A percentile compares a stretch with the other conserved stretches of the same genome.
Evolutionary conservation across 2,888 invertebrate species (phyloP).

Genomic region (Onthophagus sagittarius): DNA sequence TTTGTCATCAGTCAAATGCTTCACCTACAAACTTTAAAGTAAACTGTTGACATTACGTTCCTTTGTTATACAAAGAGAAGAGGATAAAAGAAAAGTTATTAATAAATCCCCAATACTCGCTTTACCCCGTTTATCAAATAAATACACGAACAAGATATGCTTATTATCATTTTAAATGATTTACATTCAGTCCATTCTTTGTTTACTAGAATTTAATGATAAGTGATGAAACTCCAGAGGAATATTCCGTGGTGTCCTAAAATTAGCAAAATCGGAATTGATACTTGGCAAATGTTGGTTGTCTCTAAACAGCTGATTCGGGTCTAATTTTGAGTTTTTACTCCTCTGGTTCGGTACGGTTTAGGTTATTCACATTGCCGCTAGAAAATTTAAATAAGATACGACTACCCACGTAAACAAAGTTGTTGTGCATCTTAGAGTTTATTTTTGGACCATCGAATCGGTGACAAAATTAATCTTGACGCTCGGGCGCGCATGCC

Average conservation of each 20-base stretch:
- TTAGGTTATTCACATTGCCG: constrained; percentile 19
- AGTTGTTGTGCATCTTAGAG: constrained; percentile 12
- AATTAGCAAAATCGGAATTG: neutral
- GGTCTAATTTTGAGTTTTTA: constrained; percentile 18
- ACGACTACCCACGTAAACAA: constrained; percentile 15
- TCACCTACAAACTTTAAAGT: neutral
- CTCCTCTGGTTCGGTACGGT: constrained; percentile 12
- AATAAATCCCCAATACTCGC: neutral
- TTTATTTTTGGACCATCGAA: constrained; percentile 11
- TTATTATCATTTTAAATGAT: neutral
- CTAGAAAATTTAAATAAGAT: constrained; percentile 9
- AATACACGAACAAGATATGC: neutral
- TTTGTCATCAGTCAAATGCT: neutral
- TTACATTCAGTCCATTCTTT: neutral
- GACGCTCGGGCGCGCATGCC: neutral
- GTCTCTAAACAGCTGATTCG: constrained; percentile 23
- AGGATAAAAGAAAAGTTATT: neutral
- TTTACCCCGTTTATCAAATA: neutral
- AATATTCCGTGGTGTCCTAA: neutral
- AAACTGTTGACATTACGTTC: neutral
- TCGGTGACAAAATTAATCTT: neutral
- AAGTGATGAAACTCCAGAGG: neutral
- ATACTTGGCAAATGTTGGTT: neutral
- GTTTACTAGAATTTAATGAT: neutral
- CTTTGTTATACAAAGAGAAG: neutral